Evolutionary conservation across 2,113 vertebrate genomes (phyloP).

Genomic region (Scopus umbretta): DNA sequence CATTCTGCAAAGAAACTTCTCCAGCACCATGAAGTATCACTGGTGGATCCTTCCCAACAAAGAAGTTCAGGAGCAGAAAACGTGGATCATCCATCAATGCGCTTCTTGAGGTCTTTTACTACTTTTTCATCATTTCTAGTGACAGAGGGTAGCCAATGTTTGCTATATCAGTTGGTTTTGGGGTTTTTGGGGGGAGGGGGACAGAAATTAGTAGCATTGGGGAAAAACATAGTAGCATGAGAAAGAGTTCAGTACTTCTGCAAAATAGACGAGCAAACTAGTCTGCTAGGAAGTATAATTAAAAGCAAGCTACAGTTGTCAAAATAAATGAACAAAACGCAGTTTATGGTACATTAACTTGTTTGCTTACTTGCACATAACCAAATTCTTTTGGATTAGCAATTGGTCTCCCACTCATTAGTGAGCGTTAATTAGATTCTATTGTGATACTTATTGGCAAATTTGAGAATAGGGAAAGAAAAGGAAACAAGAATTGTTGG

Average conservation of each 20-base stretch:
- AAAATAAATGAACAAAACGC: constrained; percentile 43
- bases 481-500: background rate
- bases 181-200: no score
- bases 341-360: constrained; percentile 37
- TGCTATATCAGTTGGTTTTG: background rate
- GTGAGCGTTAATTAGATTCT: constrained; percentile 33
- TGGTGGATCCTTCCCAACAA: background rate
- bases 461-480: background rate
- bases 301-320: constrained; percentile 27
- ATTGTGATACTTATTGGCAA: background rate
- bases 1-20: background rate
- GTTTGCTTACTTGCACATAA: constrained; percentile 36
- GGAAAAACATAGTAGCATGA: background rate
- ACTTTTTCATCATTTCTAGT: background rate
- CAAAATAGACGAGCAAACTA: background rate
- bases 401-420: constrained; percentile 38
- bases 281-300: constrained; percentile 28
- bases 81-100: background rate
- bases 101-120: background rate
- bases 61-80: background rate
- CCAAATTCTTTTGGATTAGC: constrained; percentile 23
- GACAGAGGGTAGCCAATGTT: background rate
- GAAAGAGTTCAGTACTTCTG: background rate
- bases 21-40: background rate
- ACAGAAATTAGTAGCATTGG: background rate